Base-by-base conservation (phyloP, 2,113 vertebrate species). In the Coryphaenoides rupestris region DNA sequence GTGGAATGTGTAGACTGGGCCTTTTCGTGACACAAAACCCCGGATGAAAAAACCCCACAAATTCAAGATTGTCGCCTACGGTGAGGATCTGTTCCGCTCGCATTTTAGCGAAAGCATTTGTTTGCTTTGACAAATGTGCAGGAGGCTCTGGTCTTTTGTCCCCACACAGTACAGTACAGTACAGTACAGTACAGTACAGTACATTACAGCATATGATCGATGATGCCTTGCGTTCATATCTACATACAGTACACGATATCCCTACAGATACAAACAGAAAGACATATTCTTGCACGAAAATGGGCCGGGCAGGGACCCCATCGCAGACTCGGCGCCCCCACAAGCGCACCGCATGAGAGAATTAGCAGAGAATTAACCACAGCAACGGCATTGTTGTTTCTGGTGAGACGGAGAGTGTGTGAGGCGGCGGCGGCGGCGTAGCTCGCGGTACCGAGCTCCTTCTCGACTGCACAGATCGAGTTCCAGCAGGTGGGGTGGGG, bases 61-160 rank as follows among this genome's bases (percentile, higher is more conserved):
- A n/a, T n/a, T 60, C 57, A 60, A 49, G 76, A 70, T 76, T 73
- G 75, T 63, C 71, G 74, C 79, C 68, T 9, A 19, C 74, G 80
- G 82, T 77, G 74, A 47, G 67, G 77, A 77, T 84, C 76, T 81
- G 77, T 68, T 80, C 55, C 69, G 77, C 65, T 80, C 77, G 73
- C 24, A 0, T 54, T 69, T n/a, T 65, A 70, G 64, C 70, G 53
- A 57, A 56, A 68, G 65, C 52, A 15, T 75, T 60, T 67, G 72
- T 58, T 50, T 45, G 59, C 49, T 59, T 65, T 80, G 75, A 79
- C 57, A 72, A 62, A n/a, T n/a, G n/a, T n/a, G 71, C 60, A 64
- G 55, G 75, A 45, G 72, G 66, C 71, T 76, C 72, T 28, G n/a
- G 72, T 68, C 5, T 63, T 21, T 62, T 17, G 13, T 50, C 47